Percentiles rank a stretch among this genome's conserved stretches.
Evolutionary conservation across 2,113 vertebrate species (phyloP).

Genomic region (Channa argus): DNA sequence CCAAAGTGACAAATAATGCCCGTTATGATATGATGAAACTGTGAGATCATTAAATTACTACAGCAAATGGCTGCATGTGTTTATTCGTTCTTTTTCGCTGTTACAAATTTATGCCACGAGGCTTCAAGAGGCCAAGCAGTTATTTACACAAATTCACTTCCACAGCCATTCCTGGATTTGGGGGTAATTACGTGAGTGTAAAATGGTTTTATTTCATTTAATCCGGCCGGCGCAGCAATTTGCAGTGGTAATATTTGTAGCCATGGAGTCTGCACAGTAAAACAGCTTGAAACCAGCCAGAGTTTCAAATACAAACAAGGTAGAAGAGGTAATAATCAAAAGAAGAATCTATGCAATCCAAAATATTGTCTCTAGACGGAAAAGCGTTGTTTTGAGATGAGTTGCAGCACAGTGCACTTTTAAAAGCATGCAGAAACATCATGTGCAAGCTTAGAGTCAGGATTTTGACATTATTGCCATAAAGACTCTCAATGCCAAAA

Average conservation of each 20-base stretch:
- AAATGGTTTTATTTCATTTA: slow-evolving; percentile 85
- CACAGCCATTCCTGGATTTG: slow-evolving; percentile 81
- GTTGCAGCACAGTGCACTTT: neutral
- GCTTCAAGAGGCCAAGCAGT: slow-evolving; percentile 78
- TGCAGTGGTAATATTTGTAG: slow-evolving; percentile 81
- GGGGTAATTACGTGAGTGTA: slow-evolving; percentile 79
- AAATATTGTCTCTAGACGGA: slow-evolving; percentile 1
- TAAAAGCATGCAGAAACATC: neutral
- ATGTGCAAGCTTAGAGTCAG: neutral
- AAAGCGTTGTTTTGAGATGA: slow-evolving; percentile 15
- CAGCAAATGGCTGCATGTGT: slow-evolving; percentile 71
- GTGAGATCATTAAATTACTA: slow-evolving; percentile 85
- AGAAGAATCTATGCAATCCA: slow-evolving; percentile 21
- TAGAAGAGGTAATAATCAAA: slow-evolving; percentile 43
- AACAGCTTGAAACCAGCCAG: slow-evolving; percentile 75
- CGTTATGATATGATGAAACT: slow-evolving; percentile 85
- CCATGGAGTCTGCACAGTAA: slow-evolving; percentile 65
- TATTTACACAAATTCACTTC: slow-evolving; percentile 84
- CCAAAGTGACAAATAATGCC: slow-evolving; percentile 85
- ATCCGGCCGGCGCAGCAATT: slow-evolving; percentile 80
- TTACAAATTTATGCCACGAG: slow-evolving; percentile 80
- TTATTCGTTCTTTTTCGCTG: slow-evolving; percentile 67
- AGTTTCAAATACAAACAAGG: slow-evolving; percentile 52
- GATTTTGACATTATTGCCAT: neutral
- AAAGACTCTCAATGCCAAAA: slow-evolving; percentile 1